Base-by-base conservation (phyloP, 53 echinoderm and acorn worm species). In the Apostichopus leukothele region DNA sequence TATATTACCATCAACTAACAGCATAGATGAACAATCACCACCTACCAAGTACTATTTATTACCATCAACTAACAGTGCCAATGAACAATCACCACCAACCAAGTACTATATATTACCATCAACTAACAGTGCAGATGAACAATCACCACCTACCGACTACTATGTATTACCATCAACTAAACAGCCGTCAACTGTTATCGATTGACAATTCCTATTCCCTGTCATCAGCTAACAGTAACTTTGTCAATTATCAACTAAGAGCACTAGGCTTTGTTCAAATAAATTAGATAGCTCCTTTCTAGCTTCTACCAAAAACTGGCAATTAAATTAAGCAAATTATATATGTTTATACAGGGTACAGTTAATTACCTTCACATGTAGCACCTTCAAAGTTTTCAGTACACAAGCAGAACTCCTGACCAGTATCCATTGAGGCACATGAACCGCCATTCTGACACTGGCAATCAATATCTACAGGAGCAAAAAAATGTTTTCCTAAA, bases 301-400 rank as follows among this genome's bases (percentile, higher is more conserved):
- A 39, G 4, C 63, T 13, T 6, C 16, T 4, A 0, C 4, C 63
- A 63, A 63, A 11, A 11, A 16, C 14, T 16, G 16, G 9, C 11
- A 63, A 63, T 13, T 13, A 63, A 63, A 63, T 63, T 4, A 13
- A 11, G 16, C 4, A 63, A 16, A 13, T 13, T 11, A 63, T 16
- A 63, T 63, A 0, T 63, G 11, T 16, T 13, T 63, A 63, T 63
- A 16, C 13, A 26, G 18, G 0, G 0, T 39, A 5, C 14, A 77
- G 9, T 79, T 51, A 14, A 14, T 79, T 53, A 79, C 79, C 50
- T 79, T 79, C 79, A 79, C 79, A 79, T 52, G 51, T 18, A 51
- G 51, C 19, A 52, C 79, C 79, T 51, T 79, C 50, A 79, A 79
- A 79, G 2, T 79, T 52, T 79, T 79, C 79, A 51, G 79, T 11